Base-by-base conservation (phyloP, 1,140 invertebrate species). In the Euura lappo region DNA sequence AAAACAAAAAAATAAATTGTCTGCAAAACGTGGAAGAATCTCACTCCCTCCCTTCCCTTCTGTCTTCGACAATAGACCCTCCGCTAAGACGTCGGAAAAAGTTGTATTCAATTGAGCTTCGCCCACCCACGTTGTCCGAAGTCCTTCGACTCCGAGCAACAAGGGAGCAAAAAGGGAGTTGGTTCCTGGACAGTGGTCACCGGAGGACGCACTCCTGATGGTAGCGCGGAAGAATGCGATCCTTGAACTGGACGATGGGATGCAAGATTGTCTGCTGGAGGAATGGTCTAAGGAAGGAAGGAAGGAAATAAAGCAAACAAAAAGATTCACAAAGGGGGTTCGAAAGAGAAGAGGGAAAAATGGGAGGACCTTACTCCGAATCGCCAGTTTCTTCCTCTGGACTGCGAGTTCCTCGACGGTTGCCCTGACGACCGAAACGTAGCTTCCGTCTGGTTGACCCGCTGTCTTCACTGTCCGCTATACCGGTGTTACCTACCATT, bases 191-290 rank as follows among this genome's bases (percentile, higher is more conserved):
- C 28, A 28, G 28, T 28, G 28, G 28, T 28, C 28, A 28, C 28
- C 28, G 28, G 28, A 28, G 28, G 28, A 28, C 28, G 28, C 28
- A 28, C 28, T 28, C 28, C 28, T 28, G 28, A 28, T n/a, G 51
- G 51, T 6, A n/a, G 51, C 51, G 51, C 51, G 2, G 51, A 6
- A 46, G 44, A 64, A 79, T 78, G 78, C 67, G 66, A 70, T 47
- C 75, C 74, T 71, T 64, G 10, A 10, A 66, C 3, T n/a, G 51
- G 51, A 60, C 51, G 51, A 60, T 3, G 3, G 51, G 51, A 60
- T 60, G 3, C 51, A 60, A 6, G 13, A 60, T 60, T 60, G 51
- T 60, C 51, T 8, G 28, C 28, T n/a, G 6, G 71, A 64, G 68
- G 47, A 47, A 42, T 69, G 28, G 51, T 68, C 69, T 51, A 72